Evolutionary conservation across 2,888 invertebrate genomes (phyloP).

Genomic region (Ormyrus nitidulus): DNA sequence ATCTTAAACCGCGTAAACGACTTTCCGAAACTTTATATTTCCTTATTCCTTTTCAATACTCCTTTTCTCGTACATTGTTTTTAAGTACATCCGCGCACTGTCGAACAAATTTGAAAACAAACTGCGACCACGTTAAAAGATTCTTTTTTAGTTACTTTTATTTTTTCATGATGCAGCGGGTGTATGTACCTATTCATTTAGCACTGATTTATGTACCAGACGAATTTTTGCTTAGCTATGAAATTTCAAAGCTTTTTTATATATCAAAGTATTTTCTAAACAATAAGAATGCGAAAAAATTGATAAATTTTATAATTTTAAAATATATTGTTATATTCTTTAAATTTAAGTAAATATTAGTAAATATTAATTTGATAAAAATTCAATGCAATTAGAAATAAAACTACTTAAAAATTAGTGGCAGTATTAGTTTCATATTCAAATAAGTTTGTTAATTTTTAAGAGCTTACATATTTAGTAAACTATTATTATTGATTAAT

Average conservation of each 20-base stretch:
- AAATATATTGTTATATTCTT: not conserved
- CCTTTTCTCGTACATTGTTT: conserved; percentile 1
- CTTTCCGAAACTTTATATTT: not conserved
- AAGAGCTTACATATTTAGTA: not conserved
- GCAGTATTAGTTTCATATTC: conserved; percentile 6
- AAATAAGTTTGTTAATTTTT: no score
- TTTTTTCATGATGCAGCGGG: not conserved
- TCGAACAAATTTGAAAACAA: conserved; percentile 29
- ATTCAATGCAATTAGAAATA: not conserved
- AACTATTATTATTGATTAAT: not conserved
- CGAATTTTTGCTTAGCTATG: not conserved
- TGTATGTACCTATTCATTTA: not conserved
- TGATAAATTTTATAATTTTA: not conserved
- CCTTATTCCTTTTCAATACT: not conserved
- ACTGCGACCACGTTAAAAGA: conserved; percentile 41
- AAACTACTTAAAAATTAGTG: not conserved
- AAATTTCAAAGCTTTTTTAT: not conserved
- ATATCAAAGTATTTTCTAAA: not conserved
- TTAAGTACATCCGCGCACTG: conserved; percentile 8
- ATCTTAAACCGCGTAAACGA: not conserved
- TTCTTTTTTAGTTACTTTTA: not conserved
- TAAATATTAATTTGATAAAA: no score
- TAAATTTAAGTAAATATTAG: no score
- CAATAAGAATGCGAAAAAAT: not conserved
- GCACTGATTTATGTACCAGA: not conserved